A percentile compares a stretch with the other conserved stretches of the same genome.
Evolutionary conservation across 1,140 invertebrate species (phyloP).

Genomic region (Dolichoris vasculosae): DNA sequence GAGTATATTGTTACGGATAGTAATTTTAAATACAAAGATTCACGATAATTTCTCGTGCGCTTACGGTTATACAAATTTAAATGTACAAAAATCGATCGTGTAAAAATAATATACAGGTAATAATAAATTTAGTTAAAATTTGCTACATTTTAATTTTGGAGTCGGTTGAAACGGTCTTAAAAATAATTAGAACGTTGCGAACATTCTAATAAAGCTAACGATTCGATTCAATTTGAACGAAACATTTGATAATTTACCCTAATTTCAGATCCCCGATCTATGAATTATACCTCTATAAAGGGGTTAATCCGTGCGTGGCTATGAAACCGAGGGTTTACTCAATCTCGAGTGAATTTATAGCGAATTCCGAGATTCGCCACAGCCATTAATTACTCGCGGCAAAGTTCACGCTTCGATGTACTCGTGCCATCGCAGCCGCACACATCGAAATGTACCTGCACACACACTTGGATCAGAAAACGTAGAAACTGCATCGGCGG

Average conservation of each 20-base stretch:
- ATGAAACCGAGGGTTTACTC: neutral
- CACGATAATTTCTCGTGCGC: too few relatives aligned
- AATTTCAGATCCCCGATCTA: neutral
- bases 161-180: too few relatives aligned
- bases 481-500: neutral
- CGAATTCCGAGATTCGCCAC: neutral
- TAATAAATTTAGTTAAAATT: neutral
- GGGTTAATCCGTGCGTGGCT: neutral
- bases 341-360: constrained; percentile 1
- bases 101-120: too few relatives aligned
- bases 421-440: neutral
- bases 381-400: neutral
- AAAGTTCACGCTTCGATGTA: neutral
- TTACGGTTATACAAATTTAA: too few relatives aligned
- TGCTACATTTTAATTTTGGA: neutral
- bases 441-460: neutral
- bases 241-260: neutral
- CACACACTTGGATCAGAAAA: neutral
- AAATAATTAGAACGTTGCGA: neutral
- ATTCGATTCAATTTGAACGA: neutral
- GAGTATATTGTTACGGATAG: too few relatives aligned
- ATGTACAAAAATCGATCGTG: too few relatives aligned
- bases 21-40: too few relatives aligned
- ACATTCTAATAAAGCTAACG: neutral
- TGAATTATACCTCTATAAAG: neutral